Conservation (phyloP, 2,797 vertebrate species). For the Thripadectes ignobilis region DNA sequence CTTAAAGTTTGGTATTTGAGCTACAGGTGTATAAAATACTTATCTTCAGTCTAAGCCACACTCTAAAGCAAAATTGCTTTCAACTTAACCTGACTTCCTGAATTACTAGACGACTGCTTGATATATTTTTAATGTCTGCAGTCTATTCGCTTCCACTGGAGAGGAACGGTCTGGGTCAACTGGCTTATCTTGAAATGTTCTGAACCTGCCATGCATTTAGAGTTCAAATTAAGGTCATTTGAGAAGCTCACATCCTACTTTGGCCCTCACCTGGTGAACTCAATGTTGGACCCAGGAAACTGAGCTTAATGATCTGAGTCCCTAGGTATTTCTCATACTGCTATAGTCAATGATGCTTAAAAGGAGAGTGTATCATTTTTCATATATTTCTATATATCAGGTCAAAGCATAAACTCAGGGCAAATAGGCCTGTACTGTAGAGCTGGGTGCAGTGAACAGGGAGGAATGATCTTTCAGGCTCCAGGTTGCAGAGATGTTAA, state of each 20-base stretch:
- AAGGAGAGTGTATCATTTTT: background rate
- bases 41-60: background rate
- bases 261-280: background rate
- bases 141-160: background rate
- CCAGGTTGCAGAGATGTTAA: background rate
- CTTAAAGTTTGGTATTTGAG: background rate
- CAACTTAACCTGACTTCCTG: background rate
- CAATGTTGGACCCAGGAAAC: background rate
- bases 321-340: background rate
- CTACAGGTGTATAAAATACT: background rate
- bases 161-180: background rate
- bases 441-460: background rate
- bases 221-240: slow-evolving; percentile 32
- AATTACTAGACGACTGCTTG: background rate
- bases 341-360: background rate
- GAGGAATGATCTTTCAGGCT: background rate
- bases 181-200: background rate
- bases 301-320: background rate
- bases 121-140: background rate
- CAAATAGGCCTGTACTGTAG: background rate
- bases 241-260: background rate
- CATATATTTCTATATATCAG: background rate
- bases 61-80: background rate
- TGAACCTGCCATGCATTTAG: background rate
- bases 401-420: background rate